Evolutionary conservation across 2,113 vertebrate genomes (phyloP).

Genomic region (Chaetops frenatus): DNA sequence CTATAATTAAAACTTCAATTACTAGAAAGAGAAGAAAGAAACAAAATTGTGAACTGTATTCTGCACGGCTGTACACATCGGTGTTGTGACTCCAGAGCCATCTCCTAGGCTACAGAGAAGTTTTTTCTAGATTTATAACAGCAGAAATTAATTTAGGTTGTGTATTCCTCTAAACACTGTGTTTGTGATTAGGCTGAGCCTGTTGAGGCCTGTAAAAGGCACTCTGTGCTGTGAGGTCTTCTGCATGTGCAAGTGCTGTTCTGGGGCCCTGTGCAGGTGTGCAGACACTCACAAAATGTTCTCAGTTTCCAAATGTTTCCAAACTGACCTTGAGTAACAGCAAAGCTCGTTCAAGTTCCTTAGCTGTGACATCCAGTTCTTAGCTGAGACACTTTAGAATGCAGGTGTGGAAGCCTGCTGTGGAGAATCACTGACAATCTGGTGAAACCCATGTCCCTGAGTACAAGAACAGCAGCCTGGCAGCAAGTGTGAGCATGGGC

Average conservation of each 20-base stretch:
- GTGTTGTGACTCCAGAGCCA: not conserved
- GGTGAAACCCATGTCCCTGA: slow-evolving; percentile 63
- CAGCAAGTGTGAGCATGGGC: not conserved
- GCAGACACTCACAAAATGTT: slow-evolving; percentile 20
- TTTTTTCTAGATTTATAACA: not conserved
- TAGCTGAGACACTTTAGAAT: slow-evolving; percentile 75
- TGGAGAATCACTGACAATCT: slow-evolving; percentile 71
- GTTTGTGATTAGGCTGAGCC: not conserved
- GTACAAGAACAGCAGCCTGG: not conserved
- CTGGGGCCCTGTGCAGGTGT: not conserved
- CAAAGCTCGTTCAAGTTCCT: slow-evolving; percentile 75
- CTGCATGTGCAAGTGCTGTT: not conserved
- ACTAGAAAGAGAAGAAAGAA: not conserved
- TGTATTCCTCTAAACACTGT: not conserved
- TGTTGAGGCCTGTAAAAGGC: not conserved
- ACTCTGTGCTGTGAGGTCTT: not conserved
- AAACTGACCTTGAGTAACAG: slow-evolving; percentile 72
- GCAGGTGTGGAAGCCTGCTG: slow-evolving; percentile 74
- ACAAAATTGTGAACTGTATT: not conserved
- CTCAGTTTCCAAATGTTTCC: slow-evolving; percentile 70
- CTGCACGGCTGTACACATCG: not conserved
- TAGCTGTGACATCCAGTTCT: too few relatives aligned
- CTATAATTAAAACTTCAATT: slow-evolving; percentile 5
- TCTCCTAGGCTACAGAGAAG: not conserved
- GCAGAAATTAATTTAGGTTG: not conserved